phyloP scores from a whole-genome alignment of 2,113 vertebrate genomes.

The Dasyornis broadbenti region DNA sequence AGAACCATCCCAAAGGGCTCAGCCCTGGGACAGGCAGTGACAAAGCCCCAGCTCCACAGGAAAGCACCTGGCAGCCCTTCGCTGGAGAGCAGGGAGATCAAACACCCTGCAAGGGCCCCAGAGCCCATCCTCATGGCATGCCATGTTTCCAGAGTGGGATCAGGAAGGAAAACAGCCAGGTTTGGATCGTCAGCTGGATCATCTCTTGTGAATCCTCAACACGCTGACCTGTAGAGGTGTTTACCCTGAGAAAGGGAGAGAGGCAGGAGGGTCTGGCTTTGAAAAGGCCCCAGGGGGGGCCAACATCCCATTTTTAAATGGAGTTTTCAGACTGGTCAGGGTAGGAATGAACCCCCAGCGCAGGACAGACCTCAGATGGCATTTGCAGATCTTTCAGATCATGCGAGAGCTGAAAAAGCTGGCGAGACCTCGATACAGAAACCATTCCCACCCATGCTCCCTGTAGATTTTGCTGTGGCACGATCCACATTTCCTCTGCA shows the following conservation, averaged over 20 bases:
- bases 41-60: background rate
- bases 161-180: background rate
- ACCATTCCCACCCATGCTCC: background rate
- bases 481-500: background rate
- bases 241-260: background rate
- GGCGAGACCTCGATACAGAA: fast-evolving
- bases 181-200: background rate
- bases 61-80: conserved; percentile 31
- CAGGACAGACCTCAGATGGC: background rate
- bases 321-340: background rate
- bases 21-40: background rate
- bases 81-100: background rate
- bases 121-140: fast-evolving
- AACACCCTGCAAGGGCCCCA: background rate
- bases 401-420: background rate
- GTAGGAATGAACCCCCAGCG: background rate
- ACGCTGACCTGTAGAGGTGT: background rate
- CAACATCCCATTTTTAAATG: fast-evolving
- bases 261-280: background rate
- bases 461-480: background rate
- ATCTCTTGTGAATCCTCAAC: background rate
- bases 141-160: fast-evolving
- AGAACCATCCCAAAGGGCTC: background rate
- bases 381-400: fast-evolving
- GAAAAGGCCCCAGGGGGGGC: background rate